Evolutionary conservation across 1,140 invertebrate genomes (phyloP).

Genomic region (Bombus fervidus): DNA sequence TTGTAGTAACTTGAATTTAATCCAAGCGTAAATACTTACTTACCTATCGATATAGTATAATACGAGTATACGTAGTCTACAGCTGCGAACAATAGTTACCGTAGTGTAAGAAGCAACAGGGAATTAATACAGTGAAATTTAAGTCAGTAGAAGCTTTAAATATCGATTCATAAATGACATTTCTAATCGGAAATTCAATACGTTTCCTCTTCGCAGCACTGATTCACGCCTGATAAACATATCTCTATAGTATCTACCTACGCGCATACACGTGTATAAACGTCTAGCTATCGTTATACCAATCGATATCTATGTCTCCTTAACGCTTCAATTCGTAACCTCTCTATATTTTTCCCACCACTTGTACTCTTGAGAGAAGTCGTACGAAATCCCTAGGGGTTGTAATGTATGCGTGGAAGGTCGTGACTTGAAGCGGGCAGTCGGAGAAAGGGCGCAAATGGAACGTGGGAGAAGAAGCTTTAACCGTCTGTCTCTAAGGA

Average conservation of each 20-base stretch:
- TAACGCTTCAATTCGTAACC: too few species aligned
- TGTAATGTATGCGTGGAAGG: constrained; percentile 1
- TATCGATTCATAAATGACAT: background rate
- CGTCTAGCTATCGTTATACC: background rate
- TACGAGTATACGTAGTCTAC: too few species aligned
- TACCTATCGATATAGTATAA: too few species aligned
- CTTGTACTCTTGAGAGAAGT: background rate
- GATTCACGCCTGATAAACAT: background rate
- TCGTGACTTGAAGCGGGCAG: background rate
- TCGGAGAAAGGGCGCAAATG: background rate
- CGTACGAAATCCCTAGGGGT: background rate
- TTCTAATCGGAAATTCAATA: background rate
- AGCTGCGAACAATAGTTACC: too few species aligned
- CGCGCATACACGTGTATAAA: background rate
- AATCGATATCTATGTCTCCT: background rate
- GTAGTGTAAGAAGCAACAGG: too few species aligned
- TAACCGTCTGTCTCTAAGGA: constrained; percentile 18
- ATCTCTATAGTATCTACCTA: background rate
- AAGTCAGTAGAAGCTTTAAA: too few species aligned
- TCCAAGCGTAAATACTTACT: too few species aligned
- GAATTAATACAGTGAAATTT: too few species aligned
- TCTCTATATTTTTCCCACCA: background rate
- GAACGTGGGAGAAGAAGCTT: background rate
- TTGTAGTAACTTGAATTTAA: too few species aligned
- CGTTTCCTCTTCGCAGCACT: background rate